Conservation (phyloP, 1,140 invertebrate genomes). For the Episyrphus balteatus region DNA sequence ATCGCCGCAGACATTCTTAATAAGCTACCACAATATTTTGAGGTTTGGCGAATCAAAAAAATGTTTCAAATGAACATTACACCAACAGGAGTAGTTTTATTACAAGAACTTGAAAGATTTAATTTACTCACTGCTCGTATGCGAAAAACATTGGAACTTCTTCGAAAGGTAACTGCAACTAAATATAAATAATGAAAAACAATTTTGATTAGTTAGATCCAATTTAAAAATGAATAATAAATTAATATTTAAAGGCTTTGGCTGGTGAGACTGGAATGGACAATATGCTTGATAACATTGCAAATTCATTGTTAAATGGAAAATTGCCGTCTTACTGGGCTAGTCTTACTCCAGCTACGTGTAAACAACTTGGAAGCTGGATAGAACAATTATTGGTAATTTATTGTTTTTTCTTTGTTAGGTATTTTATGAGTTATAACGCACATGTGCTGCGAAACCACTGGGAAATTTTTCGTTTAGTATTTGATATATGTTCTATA, state of each 20-base stretch:
- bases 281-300: conserved; percentile 66
- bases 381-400: conserved; percentile 67
- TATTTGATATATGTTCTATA: no score
- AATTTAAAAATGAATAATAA: conserved; percentile 1
- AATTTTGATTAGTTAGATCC: conserved; percentile 32
- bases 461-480: no score
- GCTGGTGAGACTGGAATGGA: conserved; percentile 88
- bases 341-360: conserved; percentile 68
- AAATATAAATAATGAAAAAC: no score
- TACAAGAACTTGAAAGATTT: conserved; percentile 82
- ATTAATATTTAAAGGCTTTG: conserved; percentile 45
- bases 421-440: neutral
- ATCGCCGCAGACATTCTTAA: conserved; percentile 62
- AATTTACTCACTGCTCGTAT: conserved; percentile 68
- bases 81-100: conserved; percentile 71
- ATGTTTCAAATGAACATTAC: conserved; percentile 63
- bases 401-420: neutral
- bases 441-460: no score
- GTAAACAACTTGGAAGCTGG: conserved; percentile 75
- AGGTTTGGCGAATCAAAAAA: conserved; percentile 65
- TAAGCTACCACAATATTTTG: conserved; percentile 64
- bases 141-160: conserved; percentile 53
- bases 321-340: conserved; percentile 72
- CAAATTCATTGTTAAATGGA: conserved; percentile 71
- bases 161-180: conserved; percentile 50